Percentiles rank a stretch among this genome's conserved stretches.
Conservation (phyloP, 2,113 vertebrate genomes). For the Apeltes quadracus region DNA sequence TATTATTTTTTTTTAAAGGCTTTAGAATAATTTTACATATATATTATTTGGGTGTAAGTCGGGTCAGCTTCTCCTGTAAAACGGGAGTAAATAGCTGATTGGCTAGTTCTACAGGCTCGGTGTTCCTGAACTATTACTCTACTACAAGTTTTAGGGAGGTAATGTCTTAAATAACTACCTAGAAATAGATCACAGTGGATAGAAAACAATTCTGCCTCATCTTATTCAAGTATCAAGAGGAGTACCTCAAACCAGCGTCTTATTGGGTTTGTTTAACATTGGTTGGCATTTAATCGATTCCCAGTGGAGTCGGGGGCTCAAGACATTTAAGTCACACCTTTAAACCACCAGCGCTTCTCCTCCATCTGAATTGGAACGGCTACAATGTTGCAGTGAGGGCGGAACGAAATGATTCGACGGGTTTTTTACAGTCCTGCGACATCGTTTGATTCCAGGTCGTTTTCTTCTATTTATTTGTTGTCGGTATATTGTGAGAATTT, state of each 20-base stretch:
- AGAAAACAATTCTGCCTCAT: conserved; percentile 62
- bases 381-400: neutral
- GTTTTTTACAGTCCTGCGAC: neutral
- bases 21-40: conserved; percentile 80
- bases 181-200: conserved; percentile 58
- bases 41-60: conserved; percentile 81
- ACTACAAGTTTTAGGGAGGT: conserved; percentile 58
- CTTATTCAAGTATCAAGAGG: conserved; percentile 67
- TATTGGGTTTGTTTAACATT: conserved; percentile 21
- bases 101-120: conserved; percentile 74
- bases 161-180: conserved; percentile 72
- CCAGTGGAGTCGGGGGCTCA: conserved; percentile 31
- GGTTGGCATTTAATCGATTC: conserved; percentile 53
- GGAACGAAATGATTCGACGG: neutral
- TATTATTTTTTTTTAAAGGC: conserved; percentile 67
- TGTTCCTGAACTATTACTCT: conserved; percentile 67
- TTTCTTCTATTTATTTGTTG: neutral
- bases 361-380: neutral
- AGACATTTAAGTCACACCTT: too few species aligned
- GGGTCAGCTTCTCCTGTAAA: conserved; percentile 82
- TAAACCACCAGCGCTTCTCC: neutral
- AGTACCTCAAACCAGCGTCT: conserved; percentile 54
- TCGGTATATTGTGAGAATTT: neutral
- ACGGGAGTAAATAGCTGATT: conserved; percentile 80
- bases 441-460: neutral